These are phyloP conservation scores for Eucidaris tribuloides DNA, from an alignment of 35 echinoderm and acorn worm species.

Conservation along the genomic window DNA sequence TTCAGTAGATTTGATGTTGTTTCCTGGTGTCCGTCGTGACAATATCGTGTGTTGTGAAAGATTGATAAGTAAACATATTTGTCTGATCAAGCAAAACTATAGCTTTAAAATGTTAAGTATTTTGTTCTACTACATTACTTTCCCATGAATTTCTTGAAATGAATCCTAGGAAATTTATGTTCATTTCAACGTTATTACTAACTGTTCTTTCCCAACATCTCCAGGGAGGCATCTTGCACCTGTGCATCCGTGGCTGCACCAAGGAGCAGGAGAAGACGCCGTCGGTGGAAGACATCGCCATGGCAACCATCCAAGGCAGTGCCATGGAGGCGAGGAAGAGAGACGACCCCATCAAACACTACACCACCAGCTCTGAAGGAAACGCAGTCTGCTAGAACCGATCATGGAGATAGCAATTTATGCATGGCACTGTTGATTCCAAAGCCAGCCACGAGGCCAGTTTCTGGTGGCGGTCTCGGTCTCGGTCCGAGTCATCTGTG, in stretches of 20 bases:
- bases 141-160: too few species aligned
- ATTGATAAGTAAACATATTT: not conserved
- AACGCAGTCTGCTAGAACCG: constrained; percentile 63
- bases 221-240: constrained; percentile 79
- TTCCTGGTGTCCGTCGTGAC: too few species aligned
- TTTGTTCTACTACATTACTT: not conserved
- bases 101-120: not conserved
- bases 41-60: not conserved
- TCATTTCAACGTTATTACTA: not conserved
- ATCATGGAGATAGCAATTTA: too few species aligned
- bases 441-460: too few species aligned
- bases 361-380: constrained; percentile 46
- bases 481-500: too few species aligned
- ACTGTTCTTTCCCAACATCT: not conserved
- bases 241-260: constrained; percentile 64
- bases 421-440: too few species aligned
- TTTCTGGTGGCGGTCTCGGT: too few species aligned
- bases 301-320: constrained; percentile 59
- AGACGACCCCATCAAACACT: constrained; percentile 6
- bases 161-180: not conserved
- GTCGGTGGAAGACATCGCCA: constrained; percentile 55
- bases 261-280: constrained; percentile 15
- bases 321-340: not conserved
- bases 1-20: too few species aligned
- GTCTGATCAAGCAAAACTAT: not conserved